phyloP scores from a whole-genome alignment of 2,888 invertebrate genomes.

The Tetrapedia diversipes region DNA sequence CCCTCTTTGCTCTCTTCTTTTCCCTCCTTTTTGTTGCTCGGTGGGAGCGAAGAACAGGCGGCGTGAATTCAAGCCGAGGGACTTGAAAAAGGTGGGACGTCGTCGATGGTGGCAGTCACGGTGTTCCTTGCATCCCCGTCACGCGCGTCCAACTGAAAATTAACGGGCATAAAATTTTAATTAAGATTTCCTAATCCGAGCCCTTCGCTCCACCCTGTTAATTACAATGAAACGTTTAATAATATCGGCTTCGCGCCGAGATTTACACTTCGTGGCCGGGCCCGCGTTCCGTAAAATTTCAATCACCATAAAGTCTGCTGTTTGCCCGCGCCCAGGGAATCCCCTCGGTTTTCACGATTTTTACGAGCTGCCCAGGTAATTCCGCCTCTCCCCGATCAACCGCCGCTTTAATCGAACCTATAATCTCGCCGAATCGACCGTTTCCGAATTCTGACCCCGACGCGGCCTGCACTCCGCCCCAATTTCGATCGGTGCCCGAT shows the following conservation, averaged over 20 bases:
- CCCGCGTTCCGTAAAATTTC: conserved; percentile 75
- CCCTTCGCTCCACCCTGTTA: conserved; percentile 51
- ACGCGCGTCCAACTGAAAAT: conserved; percentile 70
- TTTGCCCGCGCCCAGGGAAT: conserved; percentile 33
- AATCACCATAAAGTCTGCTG: conserved; percentile 74
- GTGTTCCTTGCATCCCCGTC: conserved; percentile 59
- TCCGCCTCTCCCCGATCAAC: conserved; percentile 17
- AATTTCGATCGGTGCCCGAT: conserved; percentile 32
- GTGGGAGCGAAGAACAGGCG: neutral
- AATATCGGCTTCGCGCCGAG: conserved; percentile 55
- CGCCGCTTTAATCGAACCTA: conserved; percentile 38
- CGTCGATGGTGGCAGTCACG: conserved; percentile 9
- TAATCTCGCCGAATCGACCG: conserved; percentile 20
- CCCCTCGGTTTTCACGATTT: conserved; percentile 39
- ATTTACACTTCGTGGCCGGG: conserved; percentile 53
- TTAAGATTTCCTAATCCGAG: conserved; percentile 73
- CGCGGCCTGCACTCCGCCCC: neutral
- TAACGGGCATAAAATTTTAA: conserved; percentile 76
- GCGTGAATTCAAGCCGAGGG: too few species aligned
- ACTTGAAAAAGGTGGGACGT: neutral
- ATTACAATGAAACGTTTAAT: conserved; percentile 71
- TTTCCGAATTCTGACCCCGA: conserved; percentile 23
- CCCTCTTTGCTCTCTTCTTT: neutral
- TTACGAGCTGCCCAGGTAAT: conserved; percentile 38
- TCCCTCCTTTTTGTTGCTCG: neutral